These are phyloP conservation scores for Papilio protenor DNA, from an alignment of 2,888 invertebrate genomes.

Conservation along the genomic window DNA sequence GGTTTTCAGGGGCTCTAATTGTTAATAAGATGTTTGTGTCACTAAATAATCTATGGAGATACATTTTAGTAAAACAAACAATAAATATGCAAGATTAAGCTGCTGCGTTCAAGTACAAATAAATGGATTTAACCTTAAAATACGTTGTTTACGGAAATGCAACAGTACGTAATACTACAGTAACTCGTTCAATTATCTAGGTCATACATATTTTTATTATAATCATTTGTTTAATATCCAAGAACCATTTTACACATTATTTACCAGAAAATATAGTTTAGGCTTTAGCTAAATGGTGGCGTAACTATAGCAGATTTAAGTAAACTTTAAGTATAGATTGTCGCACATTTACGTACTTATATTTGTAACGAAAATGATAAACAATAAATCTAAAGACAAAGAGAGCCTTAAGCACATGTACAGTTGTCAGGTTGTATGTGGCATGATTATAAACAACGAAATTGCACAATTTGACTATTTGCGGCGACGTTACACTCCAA, in stretches of 20 bases:
- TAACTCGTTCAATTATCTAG: constrained; percentile 1
- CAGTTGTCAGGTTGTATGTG: not conserved
- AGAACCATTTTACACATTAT: too few relatives aligned
- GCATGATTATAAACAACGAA: not conserved
- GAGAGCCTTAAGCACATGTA: not conserved
- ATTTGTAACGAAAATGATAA: too few relatives aligned
- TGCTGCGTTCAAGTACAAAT: constrained; percentile 11
- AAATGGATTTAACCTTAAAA: constrained; percentile 23
- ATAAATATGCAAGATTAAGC: not conserved
- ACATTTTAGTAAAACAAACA: not conserved
- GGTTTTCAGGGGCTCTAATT: too few relatives aligned
- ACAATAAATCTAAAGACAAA: not conserved
- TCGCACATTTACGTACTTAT: too few relatives aligned
- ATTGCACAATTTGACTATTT: constrained; percentile 14
- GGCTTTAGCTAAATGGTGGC: not conserved
- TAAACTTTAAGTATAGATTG: too few relatives aligned
- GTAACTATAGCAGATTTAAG: not conserved
- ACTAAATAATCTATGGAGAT: not conserved
- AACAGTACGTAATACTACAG: not conserved
- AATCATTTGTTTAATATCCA: not conserved
- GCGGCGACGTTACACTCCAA: constrained; percentile 37
- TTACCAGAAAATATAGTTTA: too few relatives aligned
- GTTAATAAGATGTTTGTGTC: not conserved
- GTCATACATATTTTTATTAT: not conserved
- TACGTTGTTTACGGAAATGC: constrained; percentile 11